Conservation (phyloP, 2,113 vertebrate species). For the sheep (Ovis aries) region DNA sequence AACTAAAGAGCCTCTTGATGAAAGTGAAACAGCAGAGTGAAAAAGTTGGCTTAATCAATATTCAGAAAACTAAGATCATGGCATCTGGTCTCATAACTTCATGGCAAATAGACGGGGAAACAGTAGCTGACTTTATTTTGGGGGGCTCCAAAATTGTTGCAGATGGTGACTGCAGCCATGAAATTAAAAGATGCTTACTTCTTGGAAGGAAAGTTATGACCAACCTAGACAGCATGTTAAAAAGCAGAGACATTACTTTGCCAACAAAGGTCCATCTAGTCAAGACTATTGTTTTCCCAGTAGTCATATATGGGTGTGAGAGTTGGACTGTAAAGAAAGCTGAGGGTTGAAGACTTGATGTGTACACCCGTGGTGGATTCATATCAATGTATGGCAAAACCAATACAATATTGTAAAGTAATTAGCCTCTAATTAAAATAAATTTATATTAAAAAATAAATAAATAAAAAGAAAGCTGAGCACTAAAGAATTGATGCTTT, state of each 20-base stretch:
- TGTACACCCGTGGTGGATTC: too few species aligned
- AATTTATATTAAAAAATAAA: too few species aligned
- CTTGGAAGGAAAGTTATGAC: neutral
- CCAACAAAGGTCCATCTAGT: neutral
- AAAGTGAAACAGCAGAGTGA: neutral
- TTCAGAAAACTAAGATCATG: neutral
- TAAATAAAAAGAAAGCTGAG: neutral
- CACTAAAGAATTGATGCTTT: neutral
- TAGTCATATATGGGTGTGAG: neutral
- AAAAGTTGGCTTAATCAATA: neutral
- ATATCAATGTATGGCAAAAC: too few species aligned
- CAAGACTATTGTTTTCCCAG: neutral
- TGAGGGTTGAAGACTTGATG: neutral
- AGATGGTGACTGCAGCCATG: neutral
- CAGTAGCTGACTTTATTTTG: neutral
- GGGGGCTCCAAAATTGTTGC: neutral
- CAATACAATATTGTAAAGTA: too few species aligned
- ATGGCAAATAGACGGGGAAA: neutral
- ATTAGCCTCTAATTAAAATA: too few species aligned
- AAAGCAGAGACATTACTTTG: neutral
- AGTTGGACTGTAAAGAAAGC: neutral
- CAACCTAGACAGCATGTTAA: neutral
- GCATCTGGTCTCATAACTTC: neutral
- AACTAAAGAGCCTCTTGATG: neutral
- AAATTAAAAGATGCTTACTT: neutral